Evolutionary conservation across 2,113 vertebrate genomes (phyloP).

Genomic region (Labeo catla): DNA sequence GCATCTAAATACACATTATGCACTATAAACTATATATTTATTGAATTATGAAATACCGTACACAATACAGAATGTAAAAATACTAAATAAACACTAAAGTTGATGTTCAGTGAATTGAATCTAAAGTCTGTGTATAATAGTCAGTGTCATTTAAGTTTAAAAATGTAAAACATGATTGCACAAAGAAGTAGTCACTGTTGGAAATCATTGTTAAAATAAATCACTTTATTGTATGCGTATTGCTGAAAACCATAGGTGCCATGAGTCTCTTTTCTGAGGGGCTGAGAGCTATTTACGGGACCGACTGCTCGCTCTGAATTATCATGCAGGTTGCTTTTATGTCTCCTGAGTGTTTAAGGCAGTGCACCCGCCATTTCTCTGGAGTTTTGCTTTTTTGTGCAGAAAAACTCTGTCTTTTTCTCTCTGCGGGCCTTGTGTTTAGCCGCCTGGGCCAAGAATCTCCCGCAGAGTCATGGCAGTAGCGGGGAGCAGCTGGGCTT

Average conservation of each 20-base stretch:
- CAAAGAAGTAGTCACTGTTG: not conserved
- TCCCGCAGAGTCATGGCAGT: constrained; percentile 34
- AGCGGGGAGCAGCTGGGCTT: constrained; percentile 75
- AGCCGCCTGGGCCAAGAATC: constrained; percentile 10
- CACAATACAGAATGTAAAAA: not conserved
- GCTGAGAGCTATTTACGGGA: not conserved
- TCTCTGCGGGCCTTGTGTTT: constrained; percentile 41
- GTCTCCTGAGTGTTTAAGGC: constrained; percentile 32
- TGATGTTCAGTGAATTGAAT: not conserved
- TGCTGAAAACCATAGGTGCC: not conserved
- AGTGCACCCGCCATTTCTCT: constrained; percentile 34
- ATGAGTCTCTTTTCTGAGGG: not conserved
- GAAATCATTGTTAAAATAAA: constrained; percentile 2
- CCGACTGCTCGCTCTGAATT: not conserved
- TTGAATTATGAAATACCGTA: not conserved
- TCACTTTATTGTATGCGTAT: not conserved
- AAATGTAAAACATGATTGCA: not conserved
- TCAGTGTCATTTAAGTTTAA: not conserved
- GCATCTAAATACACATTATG: not conserved
- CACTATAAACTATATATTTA: not conserved
- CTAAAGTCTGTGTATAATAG: not conserved
- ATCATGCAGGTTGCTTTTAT: constrained; percentile 42
- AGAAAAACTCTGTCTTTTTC: constrained; percentile 28
- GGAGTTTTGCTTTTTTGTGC: constrained; percentile 16
- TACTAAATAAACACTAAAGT: not conserved